A percentile compares a stretch with the other conserved stretches of the same genome.
Conservation (phyloP, 30 jellyfish, hydroid and myxozoan species). For the Aurelia aurita complex sp. Pacific region DNA sequence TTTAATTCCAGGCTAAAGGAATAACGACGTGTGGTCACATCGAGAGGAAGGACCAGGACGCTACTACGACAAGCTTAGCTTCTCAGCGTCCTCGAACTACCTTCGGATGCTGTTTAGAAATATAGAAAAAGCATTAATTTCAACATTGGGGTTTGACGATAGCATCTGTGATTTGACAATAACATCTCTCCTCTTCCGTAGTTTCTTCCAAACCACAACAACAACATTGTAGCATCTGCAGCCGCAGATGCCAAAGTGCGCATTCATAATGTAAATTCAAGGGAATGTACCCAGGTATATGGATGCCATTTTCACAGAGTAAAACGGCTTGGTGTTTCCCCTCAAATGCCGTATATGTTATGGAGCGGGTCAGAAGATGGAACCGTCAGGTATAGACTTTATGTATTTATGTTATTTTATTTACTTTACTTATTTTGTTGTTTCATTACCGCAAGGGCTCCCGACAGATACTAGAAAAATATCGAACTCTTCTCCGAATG, state of each 20-base stretch:
- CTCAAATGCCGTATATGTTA: constrained; percentile 78
- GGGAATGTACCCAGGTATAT: constrained; percentile 78
- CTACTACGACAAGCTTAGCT: too few species aligned
- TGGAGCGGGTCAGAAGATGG: constrained; percentile 99
- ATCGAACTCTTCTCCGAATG: too few species aligned
- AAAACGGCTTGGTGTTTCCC: constrained; percentile 88
- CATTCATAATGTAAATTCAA: constrained; percentile 45
- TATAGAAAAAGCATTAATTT: too few species aligned
- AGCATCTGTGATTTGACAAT: too few species aligned
- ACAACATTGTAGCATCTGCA: constrained; percentile 74
- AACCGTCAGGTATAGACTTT: constrained; percentile 73
- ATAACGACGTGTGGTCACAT: too few species aligned
- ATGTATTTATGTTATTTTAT: neutral
- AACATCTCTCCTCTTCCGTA: neutral
- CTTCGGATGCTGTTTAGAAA: too few species aligned
- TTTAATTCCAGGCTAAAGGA: too few species aligned
- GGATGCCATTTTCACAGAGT: constrained; percentile 91
- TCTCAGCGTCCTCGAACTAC: too few species aligned
- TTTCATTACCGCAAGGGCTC: neutral
- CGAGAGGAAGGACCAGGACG: too few species aligned
- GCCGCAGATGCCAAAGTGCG: constrained; percentile 97
- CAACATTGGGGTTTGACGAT: too few species aligned
- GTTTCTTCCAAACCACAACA: constrained; percentile 89
- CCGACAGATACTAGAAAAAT: too few species aligned
- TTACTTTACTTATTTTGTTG: neutral